A percentile compares a stretch with the other conserved stretches of the same genome.
phyloP scores from a whole-genome alignment of 2,797 vertebrate genomes.

The Gephyroberyx darwinii region DNA sequence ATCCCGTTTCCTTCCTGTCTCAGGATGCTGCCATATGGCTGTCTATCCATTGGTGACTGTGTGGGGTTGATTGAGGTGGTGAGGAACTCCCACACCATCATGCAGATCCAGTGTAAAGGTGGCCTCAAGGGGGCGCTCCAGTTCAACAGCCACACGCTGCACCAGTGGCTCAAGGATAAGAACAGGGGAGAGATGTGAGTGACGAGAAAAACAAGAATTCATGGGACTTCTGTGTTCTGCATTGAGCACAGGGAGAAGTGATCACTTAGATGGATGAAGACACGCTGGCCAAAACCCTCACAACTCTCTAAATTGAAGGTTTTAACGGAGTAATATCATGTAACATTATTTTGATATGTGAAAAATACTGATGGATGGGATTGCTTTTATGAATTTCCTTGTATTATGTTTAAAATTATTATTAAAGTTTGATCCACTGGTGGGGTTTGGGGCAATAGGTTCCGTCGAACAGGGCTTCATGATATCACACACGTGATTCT shows the following conservation, averaged over 20 bases:
- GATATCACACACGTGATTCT: background rate
- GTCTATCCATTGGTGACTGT: conserved; percentile 88
- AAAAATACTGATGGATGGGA: too few relatives aligned
- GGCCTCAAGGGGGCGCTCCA: conserved; percentile 89
- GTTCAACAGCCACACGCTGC: conserved; percentile 89
- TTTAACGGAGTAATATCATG: too few relatives aligned
- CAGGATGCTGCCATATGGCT: conserved; percentile 89
- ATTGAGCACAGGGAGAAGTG: background rate
- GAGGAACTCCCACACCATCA: conserved; percentile 88
- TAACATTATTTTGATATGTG: too few relatives aligned
- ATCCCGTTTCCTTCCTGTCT: background rate
- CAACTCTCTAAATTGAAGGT: too few relatives aligned
- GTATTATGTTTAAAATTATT: background rate
- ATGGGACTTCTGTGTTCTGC: background rate
- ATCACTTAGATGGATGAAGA: background rate
- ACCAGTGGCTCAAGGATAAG: conserved; percentile 89
- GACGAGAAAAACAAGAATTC: background rate
- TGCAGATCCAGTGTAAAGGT: conserved; percentile 91
- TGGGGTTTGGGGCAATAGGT: background rate
- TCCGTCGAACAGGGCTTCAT: background rate
- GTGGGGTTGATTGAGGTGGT: conserved; percentile 89
- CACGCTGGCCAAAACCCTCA: background rate
- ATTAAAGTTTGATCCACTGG: background rate
- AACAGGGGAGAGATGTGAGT: conserved; percentile 88
- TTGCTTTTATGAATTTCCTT: too few relatives aligned